phyloP scores from a whole-genome alignment of 2,888 invertebrate genomes.

The Mantis religiosa region DNA sequence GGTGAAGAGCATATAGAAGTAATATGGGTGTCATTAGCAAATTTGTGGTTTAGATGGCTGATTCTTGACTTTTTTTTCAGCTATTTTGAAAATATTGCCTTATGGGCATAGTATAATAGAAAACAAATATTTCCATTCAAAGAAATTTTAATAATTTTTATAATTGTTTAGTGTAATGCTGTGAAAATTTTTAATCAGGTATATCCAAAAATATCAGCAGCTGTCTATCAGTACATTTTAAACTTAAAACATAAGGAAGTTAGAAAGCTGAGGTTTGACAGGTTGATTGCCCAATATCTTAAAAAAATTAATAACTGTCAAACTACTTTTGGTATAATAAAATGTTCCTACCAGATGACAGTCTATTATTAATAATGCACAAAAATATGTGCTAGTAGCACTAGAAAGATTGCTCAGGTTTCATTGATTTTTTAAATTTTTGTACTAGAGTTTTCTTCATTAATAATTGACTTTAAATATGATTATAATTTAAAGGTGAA shows the following conservation, averaged over 20 bases:
- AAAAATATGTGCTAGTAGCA: too few species aligned
- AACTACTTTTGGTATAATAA: background rate
- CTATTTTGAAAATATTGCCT: background rate
- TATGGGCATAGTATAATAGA: background rate
- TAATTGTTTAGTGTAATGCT: background rate
- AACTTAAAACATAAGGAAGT: background rate
- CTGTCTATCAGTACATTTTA: background rate
- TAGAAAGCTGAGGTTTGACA: background rate
- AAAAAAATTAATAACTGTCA: background rate
- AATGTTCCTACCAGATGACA: background rate
- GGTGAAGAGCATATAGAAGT: background rate
- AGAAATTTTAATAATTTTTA: background rate
- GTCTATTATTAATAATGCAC: background rate
- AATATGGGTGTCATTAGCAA: background rate
- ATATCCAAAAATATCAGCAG: background rate
- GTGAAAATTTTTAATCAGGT: background rate
- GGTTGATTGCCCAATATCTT: background rate
- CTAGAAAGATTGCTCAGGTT: background rate
- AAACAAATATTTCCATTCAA: background rate
- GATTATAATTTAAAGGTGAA: background rate
- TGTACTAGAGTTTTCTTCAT: background rate
- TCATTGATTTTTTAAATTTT: background rate
- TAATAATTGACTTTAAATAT: background rate
- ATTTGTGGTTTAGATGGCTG: background rate
- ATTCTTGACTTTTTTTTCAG: background rate